Evolutionary conservation across 2,113 vertebrate species (phyloP).

Genomic region (Rallus limicola): DNA sequence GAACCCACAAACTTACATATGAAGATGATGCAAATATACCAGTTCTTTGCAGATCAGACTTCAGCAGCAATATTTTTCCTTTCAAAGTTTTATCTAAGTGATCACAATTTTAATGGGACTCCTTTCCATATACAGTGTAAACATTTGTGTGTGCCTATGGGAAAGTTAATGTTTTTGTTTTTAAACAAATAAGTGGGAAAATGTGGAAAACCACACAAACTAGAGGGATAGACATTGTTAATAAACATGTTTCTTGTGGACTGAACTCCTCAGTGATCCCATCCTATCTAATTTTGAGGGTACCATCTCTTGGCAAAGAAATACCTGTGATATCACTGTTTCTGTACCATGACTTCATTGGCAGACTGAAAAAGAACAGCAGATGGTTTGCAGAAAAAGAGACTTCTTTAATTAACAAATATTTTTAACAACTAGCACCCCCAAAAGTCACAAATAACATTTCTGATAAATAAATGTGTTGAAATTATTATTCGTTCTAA

Average conservation of each 20-base stretch:
- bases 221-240: neutral
- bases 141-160: neutral
- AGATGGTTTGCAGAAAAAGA: slow-evolving; percentile 39
- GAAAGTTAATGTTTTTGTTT: neutral
- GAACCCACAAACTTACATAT: neutral
- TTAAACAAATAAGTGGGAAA: neutral
- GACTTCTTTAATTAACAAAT: slow-evolving; percentile 2
- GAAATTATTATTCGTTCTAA: slow-evolving; percentile 33
- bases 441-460: slow-evolving; percentile 14
- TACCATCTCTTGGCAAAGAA: slow-evolving; percentile 31
- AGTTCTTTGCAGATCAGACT: neutral
- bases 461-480: slow-evolving; percentile 7
- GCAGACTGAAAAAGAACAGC: slow-evolving; percentile 56
- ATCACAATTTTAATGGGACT: neutral
- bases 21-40: neutral
- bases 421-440: slow-evolving; percentile 3
- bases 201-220: neutral
- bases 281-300: neutral
- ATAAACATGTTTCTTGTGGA: neutral
- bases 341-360: slow-evolving; percentile 30
- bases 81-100: neutral
- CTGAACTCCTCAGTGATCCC: neutral
- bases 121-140: neutral
- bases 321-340: slow-evolving; percentile 12
- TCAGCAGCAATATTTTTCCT: neutral